Evolutionary conservation across 2,113 vertebrate genomes (phyloP).

Genomic region (Sphaerodactylus townsendi): DNA sequence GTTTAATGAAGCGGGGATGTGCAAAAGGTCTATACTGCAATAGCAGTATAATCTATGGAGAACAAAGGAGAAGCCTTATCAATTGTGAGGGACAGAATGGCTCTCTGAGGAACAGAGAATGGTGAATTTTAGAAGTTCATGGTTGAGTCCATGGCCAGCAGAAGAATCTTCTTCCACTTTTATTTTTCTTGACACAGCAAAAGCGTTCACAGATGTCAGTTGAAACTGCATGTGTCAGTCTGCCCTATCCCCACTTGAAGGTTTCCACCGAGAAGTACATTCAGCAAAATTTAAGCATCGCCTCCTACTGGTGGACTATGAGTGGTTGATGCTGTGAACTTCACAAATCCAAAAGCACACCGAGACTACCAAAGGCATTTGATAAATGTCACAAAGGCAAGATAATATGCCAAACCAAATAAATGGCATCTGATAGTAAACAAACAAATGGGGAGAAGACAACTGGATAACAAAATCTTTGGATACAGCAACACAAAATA

Average conservation of each 20-base stretch:
- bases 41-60: slow-evolving; percentile 26
- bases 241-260: slow-evolving; percentile 8
- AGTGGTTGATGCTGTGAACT: neutral
- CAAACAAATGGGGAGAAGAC: no score
- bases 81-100: slow-evolving; percentile 46
- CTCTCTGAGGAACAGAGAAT: slow-evolving; percentile 40
- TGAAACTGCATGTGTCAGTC: slow-evolving; percentile 21
- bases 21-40: slow-evolving; percentile 43
- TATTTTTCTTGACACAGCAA: slow-evolving; percentile 32
- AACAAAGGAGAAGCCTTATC: slow-evolving; percentile 31
- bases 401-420: neutral
- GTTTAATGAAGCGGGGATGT: slow-evolving; percentile 53
- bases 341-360: neutral
- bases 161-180: slow-evolving; percentile 13
- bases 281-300: no score
- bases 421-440: neutral
- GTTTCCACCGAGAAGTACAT: neutral
- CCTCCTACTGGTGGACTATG: neutral
- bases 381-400: neutral
- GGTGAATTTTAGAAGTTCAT: slow-evolving; percentile 47
- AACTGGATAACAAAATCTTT: neutral
- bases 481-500: neutral
- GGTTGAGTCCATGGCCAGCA: slow-evolving; percentile 31
- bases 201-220: slow-evolving; percentile 22
- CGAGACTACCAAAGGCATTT: no score